These are phyloP conservation scores for Sebastes oblongus DNA, from an alignment of 2,797 vertebrate species.

Conservation along the genomic window DNA sequence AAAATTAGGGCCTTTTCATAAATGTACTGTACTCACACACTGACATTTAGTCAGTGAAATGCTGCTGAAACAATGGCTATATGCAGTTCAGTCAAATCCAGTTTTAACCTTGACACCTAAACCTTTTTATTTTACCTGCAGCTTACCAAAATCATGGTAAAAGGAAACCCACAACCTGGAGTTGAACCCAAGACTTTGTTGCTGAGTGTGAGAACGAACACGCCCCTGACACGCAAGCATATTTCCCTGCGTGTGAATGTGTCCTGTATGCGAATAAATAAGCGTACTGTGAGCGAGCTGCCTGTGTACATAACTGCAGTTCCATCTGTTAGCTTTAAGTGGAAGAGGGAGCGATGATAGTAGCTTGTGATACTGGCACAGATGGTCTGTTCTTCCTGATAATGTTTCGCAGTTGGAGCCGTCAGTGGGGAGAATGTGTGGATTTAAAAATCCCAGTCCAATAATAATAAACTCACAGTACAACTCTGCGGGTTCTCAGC, in stretches of 20 bases:
- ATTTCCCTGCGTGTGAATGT: slow-evolving; percentile 18
- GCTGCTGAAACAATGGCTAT: not conserved
- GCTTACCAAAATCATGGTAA: not conserved
- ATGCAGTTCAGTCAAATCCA: not conserved
- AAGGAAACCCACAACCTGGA: not conserved
- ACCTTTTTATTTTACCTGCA: not conserved
- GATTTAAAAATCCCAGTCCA: slow-evolving; percentile 67
- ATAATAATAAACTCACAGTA: slow-evolving; percentile 57
- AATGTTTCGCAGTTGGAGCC: slow-evolving; percentile 59
- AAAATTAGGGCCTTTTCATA: not conserved
- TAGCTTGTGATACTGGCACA: slow-evolving; percentile 47
- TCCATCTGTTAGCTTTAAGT: slow-evolving; percentile 68
- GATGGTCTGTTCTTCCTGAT: slow-evolving; percentile 69
- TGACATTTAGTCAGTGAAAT: not conserved
- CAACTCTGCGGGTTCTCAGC: slow-evolving; percentile 51
- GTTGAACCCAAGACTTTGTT: not conserved
- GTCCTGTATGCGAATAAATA: slow-evolving; percentile 22
- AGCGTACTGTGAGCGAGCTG: slow-evolving; percentile 12
- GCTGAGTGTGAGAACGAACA: not conserved
- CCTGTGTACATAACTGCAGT: slow-evolving; percentile 19
- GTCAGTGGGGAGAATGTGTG: slow-evolving; percentile 56
- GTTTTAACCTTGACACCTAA: not conserved
- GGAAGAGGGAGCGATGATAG: slow-evolving; percentile 25
- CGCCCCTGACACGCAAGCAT: slow-evolving; percentile 15
- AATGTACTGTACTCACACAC: not conserved